phyloP scores from a whole-genome alignment of 2,113 vertebrate genomes.

The Hippocampus barbouri region DNA sequence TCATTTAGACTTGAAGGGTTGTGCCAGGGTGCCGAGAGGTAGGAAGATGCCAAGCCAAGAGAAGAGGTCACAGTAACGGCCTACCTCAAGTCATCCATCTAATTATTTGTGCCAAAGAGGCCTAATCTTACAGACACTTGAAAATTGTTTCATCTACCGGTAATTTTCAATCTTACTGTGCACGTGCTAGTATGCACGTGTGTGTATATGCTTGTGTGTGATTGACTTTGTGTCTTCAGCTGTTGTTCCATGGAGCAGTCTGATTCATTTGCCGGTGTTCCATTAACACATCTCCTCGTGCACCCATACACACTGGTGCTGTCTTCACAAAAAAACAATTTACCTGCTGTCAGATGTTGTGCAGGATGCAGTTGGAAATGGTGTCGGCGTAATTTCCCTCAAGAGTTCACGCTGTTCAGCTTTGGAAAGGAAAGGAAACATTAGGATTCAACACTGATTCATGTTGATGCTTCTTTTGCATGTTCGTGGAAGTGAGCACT shows the following conservation, averaged over 20 bases:
- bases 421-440: conserved; percentile 38
- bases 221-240: background rate
- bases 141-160: no score
- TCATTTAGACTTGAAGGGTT: no score
- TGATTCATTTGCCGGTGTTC: conserved; percentile 31
- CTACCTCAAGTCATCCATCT: no score
- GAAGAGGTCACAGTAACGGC: no score
- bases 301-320: background rate
- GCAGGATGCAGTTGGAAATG: conserved; percentile 45
- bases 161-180: no score
- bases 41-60: no score
- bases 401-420: conserved; percentile 44
- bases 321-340: conserved; percentile 52
- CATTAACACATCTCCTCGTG: background rate
- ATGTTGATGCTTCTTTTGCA: conserved; percentile 20
- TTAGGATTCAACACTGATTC: conserved; percentile 41
- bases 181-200: no score
- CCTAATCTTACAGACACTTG: no score
- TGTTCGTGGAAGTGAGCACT: conserved; percentile 9
- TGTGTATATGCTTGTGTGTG: no score
- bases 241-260: conserved; percentile 23
- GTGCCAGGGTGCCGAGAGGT: no score
- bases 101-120: no score
- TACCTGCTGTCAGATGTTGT: conserved; percentile 54
- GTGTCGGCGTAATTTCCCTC: conserved; percentile 60